These are phyloP conservation scores for Aplysina aerophoba DNA, from an alignment of 37 sponge, comb jelly and placozoan genomes.

Conservation along the genomic window DNA sequence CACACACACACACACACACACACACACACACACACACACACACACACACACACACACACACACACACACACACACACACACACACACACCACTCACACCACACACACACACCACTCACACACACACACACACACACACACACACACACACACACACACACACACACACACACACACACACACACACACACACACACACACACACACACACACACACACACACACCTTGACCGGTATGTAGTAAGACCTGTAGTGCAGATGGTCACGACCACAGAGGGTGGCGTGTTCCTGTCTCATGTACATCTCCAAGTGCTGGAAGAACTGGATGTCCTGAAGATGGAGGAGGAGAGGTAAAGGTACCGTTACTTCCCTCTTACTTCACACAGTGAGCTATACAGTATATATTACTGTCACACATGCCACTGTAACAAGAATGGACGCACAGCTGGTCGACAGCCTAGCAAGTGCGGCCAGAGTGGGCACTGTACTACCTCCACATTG, in stretches of 20 bases:
- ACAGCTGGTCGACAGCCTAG: too few species aligned
- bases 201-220: slow-evolving; percentile 14
- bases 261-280: slow-evolving; percentile 89
- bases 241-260: slow-evolving; percentile 92
- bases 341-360: not conserved
- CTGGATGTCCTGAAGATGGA: slow-evolving; percentile 85
- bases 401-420: too few species aligned
- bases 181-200: slow-evolving; percentile 24
- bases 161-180: slow-evolving; percentile 25
- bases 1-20: slow-evolving; percentile 8
- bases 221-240: slow-evolving; percentile 90
- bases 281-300: slow-evolving; percentile 91
- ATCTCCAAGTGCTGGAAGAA: slow-evolving; percentile 99
- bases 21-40: slow-evolving; percentile 27
- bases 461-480: too few species aligned
- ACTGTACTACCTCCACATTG: too few species aligned
- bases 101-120: slow-evolving; percentile 37
- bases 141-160: slow-evolving; percentile 6
- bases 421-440: too few species aligned
- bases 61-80: slow-evolving; percentile 15
- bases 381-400: too few species aligned
- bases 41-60: slow-evolving; percentile 55
- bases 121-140: slow-evolving; percentile 56
- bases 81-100: not conserved
- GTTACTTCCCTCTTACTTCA: too few species aligned